Percentiles rank a stretch among this genome's conserved stretches.
Conservation (phyloP, 2,888 invertebrate species). For the Melipona bicolor region DNA sequence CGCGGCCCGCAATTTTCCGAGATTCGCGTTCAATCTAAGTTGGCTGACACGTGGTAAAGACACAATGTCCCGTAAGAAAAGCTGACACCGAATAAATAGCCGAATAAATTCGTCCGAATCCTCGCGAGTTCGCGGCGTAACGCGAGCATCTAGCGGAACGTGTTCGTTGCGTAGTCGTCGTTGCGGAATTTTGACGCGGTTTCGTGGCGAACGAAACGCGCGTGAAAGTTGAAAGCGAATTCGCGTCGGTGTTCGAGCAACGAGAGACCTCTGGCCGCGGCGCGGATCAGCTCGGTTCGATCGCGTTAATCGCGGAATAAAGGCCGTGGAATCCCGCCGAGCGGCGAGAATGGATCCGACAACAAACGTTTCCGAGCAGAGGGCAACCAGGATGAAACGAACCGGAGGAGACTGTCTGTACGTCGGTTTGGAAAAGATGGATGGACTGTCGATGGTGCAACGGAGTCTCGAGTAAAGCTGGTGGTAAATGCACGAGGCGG, state of each 20-base stretch:
- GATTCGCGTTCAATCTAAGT: slow-evolving; percentile 45
- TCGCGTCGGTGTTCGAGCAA: slow-evolving; percentile 20
- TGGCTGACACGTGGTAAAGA: slow-evolving; percentile 9
- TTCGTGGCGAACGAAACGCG: background rate
- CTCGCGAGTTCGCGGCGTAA: background rate
- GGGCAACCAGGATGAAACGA: slow-evolving; percentile 12
- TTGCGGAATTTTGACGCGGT: slow-evolving; percentile 15
- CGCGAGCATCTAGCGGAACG: slow-evolving; percentile 3
- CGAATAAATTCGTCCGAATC: slow-evolving; percentile 37
- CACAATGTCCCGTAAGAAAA: background rate
- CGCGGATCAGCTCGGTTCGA: slow-evolving; percentile 8
- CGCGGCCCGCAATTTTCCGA: slow-evolving; percentile 45
- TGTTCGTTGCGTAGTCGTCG: background rate
- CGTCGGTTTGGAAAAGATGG: slow-evolving; percentile 63
- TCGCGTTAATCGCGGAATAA: slow-evolving; percentile 30
- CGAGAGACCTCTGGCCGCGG: background rate
- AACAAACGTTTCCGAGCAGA: slow-evolving; percentile 16
- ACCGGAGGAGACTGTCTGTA: slow-evolving; percentile 48
- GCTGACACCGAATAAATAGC: background rate
- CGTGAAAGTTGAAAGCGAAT: slow-evolving; percentile 45
- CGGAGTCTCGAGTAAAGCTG: slow-evolving; percentile 55
- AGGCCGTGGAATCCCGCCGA: background rate
- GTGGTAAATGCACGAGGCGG: slow-evolving; percentile 59
- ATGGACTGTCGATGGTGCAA: slow-evolving; percentile 55
- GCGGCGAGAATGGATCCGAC: slow-evolving; percentile 16